Percentiles rank a stretch among this genome's conserved stretches.
Evolutionary conservation across 2,113 vertebrate species (phyloP).

Genomic region (Oncorhynchus keta): DNA sequence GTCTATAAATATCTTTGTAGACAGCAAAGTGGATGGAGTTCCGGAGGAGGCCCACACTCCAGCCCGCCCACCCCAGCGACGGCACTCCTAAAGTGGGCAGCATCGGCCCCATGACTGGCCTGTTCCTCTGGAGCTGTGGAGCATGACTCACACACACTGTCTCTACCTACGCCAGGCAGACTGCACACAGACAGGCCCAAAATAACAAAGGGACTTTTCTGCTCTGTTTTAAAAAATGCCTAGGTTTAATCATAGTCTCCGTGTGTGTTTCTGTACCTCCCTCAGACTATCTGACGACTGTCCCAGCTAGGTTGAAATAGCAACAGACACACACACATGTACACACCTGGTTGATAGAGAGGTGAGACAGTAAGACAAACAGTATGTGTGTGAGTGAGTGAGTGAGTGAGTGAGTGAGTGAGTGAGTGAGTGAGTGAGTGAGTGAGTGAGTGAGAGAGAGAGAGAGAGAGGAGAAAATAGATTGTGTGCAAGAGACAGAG

Average conservation of each 20-base stretch:
- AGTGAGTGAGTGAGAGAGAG: background rate
- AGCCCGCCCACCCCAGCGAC: constrained; percentile 53
- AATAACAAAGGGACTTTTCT: background rate
- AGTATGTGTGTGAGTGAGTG: background rate
- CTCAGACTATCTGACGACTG: background rate
- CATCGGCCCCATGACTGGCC: constrained; percentile 25
- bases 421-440: background rate
- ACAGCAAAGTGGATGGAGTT: background rate
- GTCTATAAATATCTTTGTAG: background rate
- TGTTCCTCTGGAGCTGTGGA: background rate
- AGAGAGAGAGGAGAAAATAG: constrained; percentile 46
- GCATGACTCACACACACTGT: constrained; percentile 49
- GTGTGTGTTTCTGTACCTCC: constrained; percentile 1
- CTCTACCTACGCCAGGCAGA: constrained; percentile 25
- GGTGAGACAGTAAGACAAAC: background rate
- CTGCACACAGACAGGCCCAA: background rate
- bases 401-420: constrained; percentile 10
- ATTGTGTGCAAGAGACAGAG: constrained; percentile 1
- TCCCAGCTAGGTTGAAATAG: background rate
- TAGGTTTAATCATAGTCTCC: background rate
- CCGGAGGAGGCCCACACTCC: constrained; percentile 27
- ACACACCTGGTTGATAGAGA: background rate
- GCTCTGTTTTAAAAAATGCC: background rate
- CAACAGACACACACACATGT: background rate
- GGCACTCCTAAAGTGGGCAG: constrained; percentile 34